Evolutionary conservation across 2,888 invertebrate species (phyloP), one percentile per base, ranked within the genome.

Genomic region (Ptilodon capucinus): DNA sequence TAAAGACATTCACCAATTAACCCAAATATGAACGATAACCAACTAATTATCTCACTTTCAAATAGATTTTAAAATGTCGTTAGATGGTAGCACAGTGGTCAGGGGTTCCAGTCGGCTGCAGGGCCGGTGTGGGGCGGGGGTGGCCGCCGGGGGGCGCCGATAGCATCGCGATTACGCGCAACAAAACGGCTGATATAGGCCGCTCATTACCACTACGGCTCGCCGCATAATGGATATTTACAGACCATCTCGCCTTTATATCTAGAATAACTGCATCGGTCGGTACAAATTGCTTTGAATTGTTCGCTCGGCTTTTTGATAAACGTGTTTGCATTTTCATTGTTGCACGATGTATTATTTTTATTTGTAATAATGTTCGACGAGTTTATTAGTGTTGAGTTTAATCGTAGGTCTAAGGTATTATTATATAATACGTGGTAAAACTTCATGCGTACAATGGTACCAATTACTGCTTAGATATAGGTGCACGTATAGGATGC

Each of bases 161-260:
- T 85, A 40, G 14, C 77, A 88, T 88, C 89, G 73, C 84, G 84
- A 89, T 89, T 86, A 90, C 79, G 68, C 79, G 84, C 78, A 84
- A 89, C 90, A 89, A 90, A 90, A 88, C 87, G 87, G 71, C 69
- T 73, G 79, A 82, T 84, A 84, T 74, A 80, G 81, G 71, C 71
- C 65, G 64, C 80, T 85, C 81, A 84, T 86, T 86, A 86, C 76
- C 61, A 61, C 66, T 73, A 69, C 68, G 72, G 73, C 79, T 75
- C 76, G 71, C 76, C 68, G 79, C 78, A 71, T 81, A 79, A 83
- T 79, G 74, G 71, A 75, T 76, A 74, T 78, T 79, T 75, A 74
- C 68, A 56, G 54, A 62, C 53, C 60, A 60, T 67, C 57, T 58
- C 44, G 41, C 39, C 51, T 51, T 53, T 50, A 53, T 35, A 51